Conservation (phyloP, 53 echinoderm and acorn worm species). For the Temnopleurus reevesii region DNA sequence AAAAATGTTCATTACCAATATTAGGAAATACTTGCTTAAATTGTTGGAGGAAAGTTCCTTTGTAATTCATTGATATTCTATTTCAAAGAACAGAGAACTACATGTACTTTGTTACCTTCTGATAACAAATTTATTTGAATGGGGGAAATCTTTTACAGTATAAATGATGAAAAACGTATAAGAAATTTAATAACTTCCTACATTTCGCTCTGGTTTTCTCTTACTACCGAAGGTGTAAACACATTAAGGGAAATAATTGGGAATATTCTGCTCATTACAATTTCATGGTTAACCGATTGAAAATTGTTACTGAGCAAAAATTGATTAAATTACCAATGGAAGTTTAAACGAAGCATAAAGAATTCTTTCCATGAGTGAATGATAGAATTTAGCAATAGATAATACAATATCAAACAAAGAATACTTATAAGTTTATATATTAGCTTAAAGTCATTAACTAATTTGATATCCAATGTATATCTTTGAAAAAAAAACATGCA, state of each 20-base stretch:
- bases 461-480: slow-evolving; percentile 3
- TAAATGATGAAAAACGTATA: neutral
- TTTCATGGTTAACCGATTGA: neutral
- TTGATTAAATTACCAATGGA: neutral
- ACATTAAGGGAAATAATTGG: neutral
- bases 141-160: neutral
- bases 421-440: neutral
- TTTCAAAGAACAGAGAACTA: too few species aligned
- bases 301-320: neutral
- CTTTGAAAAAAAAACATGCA: neutral
- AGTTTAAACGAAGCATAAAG: neutral
- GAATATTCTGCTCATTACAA: neutral
- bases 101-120: neutral
- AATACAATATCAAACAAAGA: neutral
- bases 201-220: neutral
- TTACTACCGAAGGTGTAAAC: neutral
- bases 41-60: too few species aligned
- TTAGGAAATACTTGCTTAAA: too few species aligned
- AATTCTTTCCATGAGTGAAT: neutral
- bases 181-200: neutral
- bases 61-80: too few species aligned
- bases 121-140: neutral
- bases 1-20: too few species aligned
- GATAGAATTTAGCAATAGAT: too few species aligned
- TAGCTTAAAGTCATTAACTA: neutral